These are phyloP conservation scores for Anticlea derivata DNA, from an alignment of 2,888 invertebrate species.

Conservation along the genomic window DNA sequence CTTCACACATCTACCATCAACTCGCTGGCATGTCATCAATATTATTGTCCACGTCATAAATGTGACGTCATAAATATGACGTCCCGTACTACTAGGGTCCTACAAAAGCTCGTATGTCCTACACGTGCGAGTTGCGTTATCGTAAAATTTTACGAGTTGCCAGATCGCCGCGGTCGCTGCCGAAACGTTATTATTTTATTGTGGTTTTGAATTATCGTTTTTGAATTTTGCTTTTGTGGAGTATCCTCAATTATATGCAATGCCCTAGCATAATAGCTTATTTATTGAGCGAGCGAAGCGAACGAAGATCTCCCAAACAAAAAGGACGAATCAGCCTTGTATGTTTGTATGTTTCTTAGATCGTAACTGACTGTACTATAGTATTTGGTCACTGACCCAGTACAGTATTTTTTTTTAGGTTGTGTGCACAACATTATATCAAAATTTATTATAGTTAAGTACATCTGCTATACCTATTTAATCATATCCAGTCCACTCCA, in stretches of 20 bases:
- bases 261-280: no score
- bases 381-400: no score
- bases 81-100: slow-evolving; percentile 50
- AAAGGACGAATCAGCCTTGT: no score
- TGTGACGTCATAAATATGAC: slow-evolving; percentile 69
- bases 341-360: no score
- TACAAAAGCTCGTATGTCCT: slow-evolving; percentile 43
- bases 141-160: slow-evolving; percentile 76
- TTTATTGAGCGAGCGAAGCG: no score
- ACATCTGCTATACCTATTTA: no score
- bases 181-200: slow-evolving; percentile 40
- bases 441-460: no score
- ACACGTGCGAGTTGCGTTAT: slow-evolving; percentile 70
- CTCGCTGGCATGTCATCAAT: slow-evolving; percentile 23
- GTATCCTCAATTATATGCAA: neutral
- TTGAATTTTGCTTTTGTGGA: slow-evolving; percentile 34
- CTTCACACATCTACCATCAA: slow-evolving; percentile 17
- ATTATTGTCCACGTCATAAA: slow-evolving; percentile 40
- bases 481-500: no score
- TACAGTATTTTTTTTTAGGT: no score
- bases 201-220: slow-evolving; percentile 42
- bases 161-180: slow-evolving; percentile 48
- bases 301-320: no score
- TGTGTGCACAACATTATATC: no score
- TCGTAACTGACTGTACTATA: no score